These are phyloP conservation scores for Noturus placidus DNA, from an alignment of 2,113 vertebrate genomes.

Conservation along the genomic window DNA sequence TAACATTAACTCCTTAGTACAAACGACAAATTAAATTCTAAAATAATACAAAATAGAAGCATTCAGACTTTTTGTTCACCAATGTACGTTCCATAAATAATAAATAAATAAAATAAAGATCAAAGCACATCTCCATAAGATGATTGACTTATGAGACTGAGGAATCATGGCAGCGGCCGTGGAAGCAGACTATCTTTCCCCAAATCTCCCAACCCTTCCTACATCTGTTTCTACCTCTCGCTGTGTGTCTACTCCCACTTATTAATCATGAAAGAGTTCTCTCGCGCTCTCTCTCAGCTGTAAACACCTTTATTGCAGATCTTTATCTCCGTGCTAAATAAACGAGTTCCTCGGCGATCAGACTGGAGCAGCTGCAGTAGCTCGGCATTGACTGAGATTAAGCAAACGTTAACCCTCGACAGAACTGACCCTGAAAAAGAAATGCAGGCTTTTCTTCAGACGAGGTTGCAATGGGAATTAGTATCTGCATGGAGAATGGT, in stretches of 20 bases:
- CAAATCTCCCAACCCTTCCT: neutral
- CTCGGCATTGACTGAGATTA: neutral
- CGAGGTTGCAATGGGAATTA: neutral
- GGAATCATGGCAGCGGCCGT: too few relatives aligned
- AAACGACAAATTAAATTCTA: neutral
- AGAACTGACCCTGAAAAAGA: neutral
- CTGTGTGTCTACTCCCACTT: neutral
- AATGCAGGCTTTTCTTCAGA: neutral
- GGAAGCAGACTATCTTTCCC: neutral
- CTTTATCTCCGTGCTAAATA: neutral
- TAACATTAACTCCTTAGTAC: too few relatives aligned
- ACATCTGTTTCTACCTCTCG: neutral
- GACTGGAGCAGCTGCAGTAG: neutral
- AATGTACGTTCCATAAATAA: neutral
- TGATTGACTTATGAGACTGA: neutral
- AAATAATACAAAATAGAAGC: neutral
- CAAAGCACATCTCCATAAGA: neutral
- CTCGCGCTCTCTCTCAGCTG: neutral
- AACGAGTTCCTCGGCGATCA: neutral
- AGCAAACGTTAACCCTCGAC: neutral
- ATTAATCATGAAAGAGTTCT: too few relatives aligned
- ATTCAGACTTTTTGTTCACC: neutral
- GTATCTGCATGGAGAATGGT: neutral
- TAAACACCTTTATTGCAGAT: neutral
- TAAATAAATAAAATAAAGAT: neutral